Base-by-base conservation (phyloP, 2,888 invertebrate species). In the Drosophila kuntzei region DNA sequence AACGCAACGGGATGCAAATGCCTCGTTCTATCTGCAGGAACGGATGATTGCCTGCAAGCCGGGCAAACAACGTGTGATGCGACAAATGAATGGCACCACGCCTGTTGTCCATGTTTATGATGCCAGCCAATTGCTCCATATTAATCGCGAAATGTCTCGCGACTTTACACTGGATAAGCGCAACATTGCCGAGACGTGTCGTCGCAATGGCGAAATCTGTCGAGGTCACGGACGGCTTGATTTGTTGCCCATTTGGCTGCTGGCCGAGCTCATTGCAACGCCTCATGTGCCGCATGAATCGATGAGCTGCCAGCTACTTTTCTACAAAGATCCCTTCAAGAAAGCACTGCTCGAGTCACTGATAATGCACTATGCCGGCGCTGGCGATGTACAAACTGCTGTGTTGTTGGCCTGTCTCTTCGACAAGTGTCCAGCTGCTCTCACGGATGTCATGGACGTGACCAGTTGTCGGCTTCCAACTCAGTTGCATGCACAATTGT, bases 351-450 rank as follows among this genome's bases (percentile, higher is more conserved):
- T 98, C 73, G 96, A 98, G 90, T 95, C 97, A 2, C 93, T 98
- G 90, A 97, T 97, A 89, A 94, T 95, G 47, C 96, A 97, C 92
- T 97, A 96, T 90, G 96, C 97, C 0, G 94, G 94, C 76, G 94
- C 95, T 55, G 95, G 95, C 6, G 98, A 98, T 91, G 94, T 98
- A 14, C 99, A 99, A 93, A 98, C 97, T 92, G 97, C 98, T 3
- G 98, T 98, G 1, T 97, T 98, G 96, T 91, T 98, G 62, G 96
- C 97, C 71, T 98, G 98, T 90, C 95, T 96, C 1, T 98, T 98
- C 92, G 96, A 96, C 65, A 94, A 95, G 61, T 94, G 94, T 80
- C 94, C 94, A 41, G 94, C 94, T 67, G 78, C 66, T 25, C 63
- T 76, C 2, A 53, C 64, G 25, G 76, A 62, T 46, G 60, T 58